Evolutionary conservation across 2,797 vertebrate species (phyloP).

Genomic region (Novumbra hubbsi): DNA sequence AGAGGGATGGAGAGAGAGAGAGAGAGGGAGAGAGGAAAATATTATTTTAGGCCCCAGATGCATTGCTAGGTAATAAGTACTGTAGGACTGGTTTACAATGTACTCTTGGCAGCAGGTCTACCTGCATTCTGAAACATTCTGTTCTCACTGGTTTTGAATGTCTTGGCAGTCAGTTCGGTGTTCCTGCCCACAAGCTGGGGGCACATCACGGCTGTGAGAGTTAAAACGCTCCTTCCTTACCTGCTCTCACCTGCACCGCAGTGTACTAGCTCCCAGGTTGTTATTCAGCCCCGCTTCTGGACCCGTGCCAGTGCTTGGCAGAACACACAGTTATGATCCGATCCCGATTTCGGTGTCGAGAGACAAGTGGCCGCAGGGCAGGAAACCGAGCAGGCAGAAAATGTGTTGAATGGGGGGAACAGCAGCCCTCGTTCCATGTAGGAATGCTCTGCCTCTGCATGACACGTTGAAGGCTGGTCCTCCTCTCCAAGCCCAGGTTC

Average conservation of each 20-base stretch:
- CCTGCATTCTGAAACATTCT: not conserved
- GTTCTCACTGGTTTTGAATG: constrained; percentile 1
- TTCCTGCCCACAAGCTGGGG: not conserved
- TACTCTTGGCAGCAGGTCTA: not conserved
- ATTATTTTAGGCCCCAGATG: not conserved
- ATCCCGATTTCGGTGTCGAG: not conserved
- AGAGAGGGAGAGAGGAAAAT: not conserved
- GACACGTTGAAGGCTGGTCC: not conserved
- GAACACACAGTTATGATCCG: not conserved
- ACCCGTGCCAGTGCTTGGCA: not conserved
- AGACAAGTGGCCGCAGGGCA: not conserved
- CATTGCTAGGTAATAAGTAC: not conserved
- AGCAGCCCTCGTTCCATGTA: not conserved
- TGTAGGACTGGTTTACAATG: constrained; percentile 4
- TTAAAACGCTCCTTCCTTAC: not conserved
- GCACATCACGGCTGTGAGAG: constrained; percentile 1
- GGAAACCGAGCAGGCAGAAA: not conserved
- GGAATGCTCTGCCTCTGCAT: not conserved
- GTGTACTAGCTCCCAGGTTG: not conserved
- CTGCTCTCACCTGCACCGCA: not conserved
- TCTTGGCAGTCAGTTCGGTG: not conserved
- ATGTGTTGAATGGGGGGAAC: not conserved
- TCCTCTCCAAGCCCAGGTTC: not conserved
- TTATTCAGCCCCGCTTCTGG: not conserved
- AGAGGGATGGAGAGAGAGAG: not conserved